Evolutionary conservation across 2,888 invertebrate genomes (phyloP).

Genomic region (Rhimphoctona megacephalus): DNA sequence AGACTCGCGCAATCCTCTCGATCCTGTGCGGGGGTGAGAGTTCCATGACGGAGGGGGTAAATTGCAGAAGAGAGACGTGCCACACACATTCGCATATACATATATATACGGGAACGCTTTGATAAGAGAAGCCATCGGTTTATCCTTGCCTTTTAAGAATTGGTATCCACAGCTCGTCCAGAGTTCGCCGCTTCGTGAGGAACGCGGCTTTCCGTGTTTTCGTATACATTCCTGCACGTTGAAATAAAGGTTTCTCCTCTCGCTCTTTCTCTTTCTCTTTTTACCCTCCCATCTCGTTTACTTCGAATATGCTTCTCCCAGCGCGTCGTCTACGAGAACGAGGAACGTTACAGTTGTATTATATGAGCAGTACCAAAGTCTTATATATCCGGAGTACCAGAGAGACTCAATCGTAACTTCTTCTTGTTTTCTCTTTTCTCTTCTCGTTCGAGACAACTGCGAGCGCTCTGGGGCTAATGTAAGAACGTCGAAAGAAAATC

Average conservation of each 20-base stretch:
- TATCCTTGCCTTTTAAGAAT: constrained; percentile 42
- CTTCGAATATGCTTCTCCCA: constrained; percentile 32
- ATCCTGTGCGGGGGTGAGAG: constrained; percentile 55
- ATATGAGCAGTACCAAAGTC: constrained; percentile 58
- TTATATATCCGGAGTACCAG: constrained; percentile 52
- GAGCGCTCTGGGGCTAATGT: constrained; percentile 38
- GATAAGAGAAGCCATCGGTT: constrained; percentile 62
- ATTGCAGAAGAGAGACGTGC: constrained; percentile 42
- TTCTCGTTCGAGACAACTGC: constrained; percentile 29
- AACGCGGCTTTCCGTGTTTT: constrained; percentile 55
- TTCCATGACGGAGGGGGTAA: constrained; percentile 36
- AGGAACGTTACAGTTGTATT: constrained; percentile 64
- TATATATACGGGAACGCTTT: constrained; percentile 35
- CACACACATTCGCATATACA: constrained; percentile 28
- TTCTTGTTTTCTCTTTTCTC: constrained; percentile 37
- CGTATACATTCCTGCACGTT: constrained; percentile 33
- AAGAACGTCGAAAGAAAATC: constrained; percentile 37
- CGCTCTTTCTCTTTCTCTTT: constrained; percentile 10
- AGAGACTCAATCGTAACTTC: constrained; percentile 54
- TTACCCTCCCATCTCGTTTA: background rate
- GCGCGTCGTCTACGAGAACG: constrained; percentile 57
- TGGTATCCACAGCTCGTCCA: constrained; percentile 13
- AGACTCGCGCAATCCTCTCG: constrained; percentile 40
- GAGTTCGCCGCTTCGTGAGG: constrained; percentile 32
- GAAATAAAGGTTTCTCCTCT: constrained; percentile 47